Conservation (phyloP, 2,888 invertebrate genomes). For the Parnassius orleans region DNA sequence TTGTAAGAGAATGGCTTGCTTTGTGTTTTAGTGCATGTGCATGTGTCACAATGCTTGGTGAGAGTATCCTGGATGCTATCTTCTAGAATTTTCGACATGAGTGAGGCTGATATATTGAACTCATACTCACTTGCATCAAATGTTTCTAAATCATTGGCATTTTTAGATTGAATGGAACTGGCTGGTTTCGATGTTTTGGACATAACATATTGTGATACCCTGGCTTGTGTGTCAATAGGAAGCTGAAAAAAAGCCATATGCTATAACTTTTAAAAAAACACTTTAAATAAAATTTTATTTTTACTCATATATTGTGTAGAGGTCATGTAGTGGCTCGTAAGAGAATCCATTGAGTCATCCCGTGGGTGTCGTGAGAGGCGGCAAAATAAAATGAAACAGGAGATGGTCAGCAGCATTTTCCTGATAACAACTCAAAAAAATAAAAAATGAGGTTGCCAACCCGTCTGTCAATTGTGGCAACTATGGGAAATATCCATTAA, state of each 20-base stretch:
- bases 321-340: too few relatives aligned
- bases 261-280: constrained; percentile 24
- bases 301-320: too few relatives aligned
- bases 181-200: constrained; percentile 78
- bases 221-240: constrained; percentile 94
- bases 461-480: too few relatives aligned
- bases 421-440: too few relatives aligned
- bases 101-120: constrained; percentile 90
- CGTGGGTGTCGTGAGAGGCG: too few relatives aligned
- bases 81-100: constrained; percentile 95
- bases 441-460: too few relatives aligned
- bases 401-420: too few relatives aligned
- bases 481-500: too few relatives aligned
- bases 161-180: constrained; percentile 66
- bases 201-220: constrained; percentile 89
- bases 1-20: constrained; percentile 77
- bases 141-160: constrained; percentile 65
- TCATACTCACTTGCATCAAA: constrained; percentile 82
- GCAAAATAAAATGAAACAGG: too few relatives aligned
- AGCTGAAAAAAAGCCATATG: constrained; percentile 81
- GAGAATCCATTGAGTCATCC: too few relatives aligned
- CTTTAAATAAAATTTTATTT: constrained; percentile 16
- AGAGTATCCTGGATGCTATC: constrained; percentile 91
- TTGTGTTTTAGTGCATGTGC: constrained; percentile 84
- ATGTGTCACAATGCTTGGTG: constrained; percentile 91